Evolutionary conservation across 2,797 vertebrate genomes (phyloP).

Genomic region (Tolypeutes matacus): DNA sequence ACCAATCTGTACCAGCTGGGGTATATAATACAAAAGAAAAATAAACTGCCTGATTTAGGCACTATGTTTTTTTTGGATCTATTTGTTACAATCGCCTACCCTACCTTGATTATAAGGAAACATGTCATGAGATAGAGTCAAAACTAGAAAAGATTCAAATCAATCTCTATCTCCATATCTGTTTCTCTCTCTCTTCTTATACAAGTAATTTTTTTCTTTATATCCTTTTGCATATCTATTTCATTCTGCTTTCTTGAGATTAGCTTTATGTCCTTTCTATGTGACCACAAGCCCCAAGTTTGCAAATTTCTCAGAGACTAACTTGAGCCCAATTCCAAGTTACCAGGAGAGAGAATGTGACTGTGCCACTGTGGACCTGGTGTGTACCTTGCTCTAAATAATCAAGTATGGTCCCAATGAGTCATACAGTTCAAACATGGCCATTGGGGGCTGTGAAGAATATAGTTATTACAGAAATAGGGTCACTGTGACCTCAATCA

Average conservation of each 20-base stretch:
- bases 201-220: background rate
- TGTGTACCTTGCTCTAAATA: background rate
- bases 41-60: background rate
- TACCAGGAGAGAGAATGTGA: background rate
- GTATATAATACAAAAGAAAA: background rate
- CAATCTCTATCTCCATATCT: background rate
- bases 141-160: background rate
- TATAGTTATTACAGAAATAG: background rate
- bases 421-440: background rate
- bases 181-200: no score
- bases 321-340: background rate
- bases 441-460: background rate
- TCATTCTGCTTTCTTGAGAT: background rate
- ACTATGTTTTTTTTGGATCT: background rate
- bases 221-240: background rate
- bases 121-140: background rate
- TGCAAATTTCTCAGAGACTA: background rate
- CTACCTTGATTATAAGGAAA: background rate
- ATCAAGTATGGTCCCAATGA: background rate
- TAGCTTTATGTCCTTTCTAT: background rate
- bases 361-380: background rate
- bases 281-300: background rate
- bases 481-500: background rate
- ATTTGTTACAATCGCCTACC: background rate
- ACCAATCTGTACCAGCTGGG: background rate